Percentiles rank a stretch among this genome's conserved stretches.
phyloP scores from a whole-genome alignment of 2,113 vertebrate genomes.

The Aramus guarauna region DNA sequence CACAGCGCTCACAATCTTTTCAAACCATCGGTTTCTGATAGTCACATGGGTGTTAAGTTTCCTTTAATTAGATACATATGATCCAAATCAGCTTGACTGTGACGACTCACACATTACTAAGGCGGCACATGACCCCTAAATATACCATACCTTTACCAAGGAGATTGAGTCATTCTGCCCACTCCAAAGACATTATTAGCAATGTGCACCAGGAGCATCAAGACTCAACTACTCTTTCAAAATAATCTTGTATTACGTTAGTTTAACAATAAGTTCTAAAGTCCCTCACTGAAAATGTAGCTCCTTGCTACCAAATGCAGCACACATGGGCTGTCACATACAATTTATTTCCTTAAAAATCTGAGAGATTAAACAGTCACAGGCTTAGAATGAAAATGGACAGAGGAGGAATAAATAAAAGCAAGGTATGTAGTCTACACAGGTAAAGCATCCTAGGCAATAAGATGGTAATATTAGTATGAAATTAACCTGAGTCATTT shows the following conservation, averaged over 20 bases:
- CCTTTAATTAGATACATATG: not conserved
- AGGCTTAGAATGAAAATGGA: not conserved
- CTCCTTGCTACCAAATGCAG: not conserved
- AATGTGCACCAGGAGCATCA: not conserved
- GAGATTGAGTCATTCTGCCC: conserved; percentile 25
- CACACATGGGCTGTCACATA: not conserved
- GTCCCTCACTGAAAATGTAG: not conserved
- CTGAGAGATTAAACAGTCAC: not conserved
- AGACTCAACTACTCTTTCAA: not conserved
- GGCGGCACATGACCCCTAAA: not conserved
- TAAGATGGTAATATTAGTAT: not conserved
- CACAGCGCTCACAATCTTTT: not conserved
- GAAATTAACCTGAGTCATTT: not conserved
- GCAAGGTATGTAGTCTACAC: not conserved
- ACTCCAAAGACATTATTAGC: not conserved
- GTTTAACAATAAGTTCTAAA: not conserved
- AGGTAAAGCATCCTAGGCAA: not conserved
- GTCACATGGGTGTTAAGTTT: not conserved
- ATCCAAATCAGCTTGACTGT: not conserved
- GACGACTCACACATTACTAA: not conserved
- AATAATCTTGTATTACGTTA: not conserved
- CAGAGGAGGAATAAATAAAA: not conserved
- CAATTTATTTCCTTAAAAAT: not conserved
- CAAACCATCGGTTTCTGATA: not conserved
- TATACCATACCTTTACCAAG: not conserved